Evolutionary conservation across 2,888 invertebrate genomes (phyloP), one percentile per base, ranked within the genome.

Genomic region (Yponomeuta malinellus): DNA sequence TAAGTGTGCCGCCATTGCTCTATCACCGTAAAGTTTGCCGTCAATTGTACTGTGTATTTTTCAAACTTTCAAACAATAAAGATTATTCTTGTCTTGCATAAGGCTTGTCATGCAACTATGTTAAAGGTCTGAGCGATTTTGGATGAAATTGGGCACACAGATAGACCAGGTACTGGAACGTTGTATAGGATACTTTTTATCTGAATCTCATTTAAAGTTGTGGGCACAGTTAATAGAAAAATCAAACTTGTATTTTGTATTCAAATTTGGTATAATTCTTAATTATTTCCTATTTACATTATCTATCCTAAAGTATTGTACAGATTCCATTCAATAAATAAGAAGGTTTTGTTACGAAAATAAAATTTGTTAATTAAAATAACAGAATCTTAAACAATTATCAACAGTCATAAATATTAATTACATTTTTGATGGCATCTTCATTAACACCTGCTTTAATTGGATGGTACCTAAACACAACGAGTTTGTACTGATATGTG

Each of bases 251-350:
- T 59, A 59, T 59, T 59, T 15, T 59, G 15, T 59, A 59, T 59
- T 59, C 23, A 65, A 71, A 70, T 70, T 70, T 70, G 70, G 70
- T 70, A 33, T 70, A 31, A 64, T 65, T 48, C 70, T 65, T 70
- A 70, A 65, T 37, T 37, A 70, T n/a, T 29, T 68, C 15, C 37
- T 70, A 70, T 70, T 70, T 70, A 70, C 70, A 70, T 33, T 70
- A 43, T 63, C 23, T 70, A 63, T 63, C 12, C 63, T 63, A 63
- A n/a, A 37, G n/a, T 43, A 63, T 70, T 70, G 37, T 70, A 70
- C 63, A 12, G 12, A 59, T 15, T 63, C 33, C 31, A 63, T 63
- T 10, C n/a, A 70, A 70, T 70, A 70, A 68, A 68, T 68, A 52
- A 68, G 31, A 68, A 52, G n/a, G 10, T 29, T 48, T 52, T 65